phyloP scores from a whole-genome alignment of 1,140 invertebrate species.

The Zaprionus vittiger region DNA sequence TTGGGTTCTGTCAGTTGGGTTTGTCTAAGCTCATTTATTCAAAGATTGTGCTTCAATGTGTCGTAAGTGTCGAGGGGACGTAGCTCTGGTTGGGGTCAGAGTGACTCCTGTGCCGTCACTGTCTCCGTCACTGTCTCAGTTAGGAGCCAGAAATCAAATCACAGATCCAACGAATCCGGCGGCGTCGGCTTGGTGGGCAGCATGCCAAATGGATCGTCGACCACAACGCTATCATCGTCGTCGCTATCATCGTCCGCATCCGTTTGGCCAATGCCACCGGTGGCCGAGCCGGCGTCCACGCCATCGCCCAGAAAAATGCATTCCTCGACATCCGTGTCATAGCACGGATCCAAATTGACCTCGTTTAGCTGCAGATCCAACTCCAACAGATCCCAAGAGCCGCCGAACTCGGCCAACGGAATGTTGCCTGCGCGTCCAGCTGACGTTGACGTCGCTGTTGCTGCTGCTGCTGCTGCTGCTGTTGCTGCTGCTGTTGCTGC shows the following conservation, averaged over 20 bases:
- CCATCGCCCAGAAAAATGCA: conserved; percentile 85
- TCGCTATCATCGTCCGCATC: conserved; percentile 53
- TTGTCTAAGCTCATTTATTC: conserved; percentile 67
- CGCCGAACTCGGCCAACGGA: conserved; percentile 78
- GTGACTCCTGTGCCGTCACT: background rate
- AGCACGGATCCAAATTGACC: conserved; percentile 82
- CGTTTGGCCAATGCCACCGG: conserved; percentile 16
- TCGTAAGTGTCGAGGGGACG: background rate
- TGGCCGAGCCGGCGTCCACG: conserved; percentile 17
- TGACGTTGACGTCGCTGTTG: background rate
- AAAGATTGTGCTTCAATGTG: conserved; percentile 55
- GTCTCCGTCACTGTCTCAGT: conserved; percentile 27
- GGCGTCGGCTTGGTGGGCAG: conserved; percentile 81
- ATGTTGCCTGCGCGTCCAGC: conserved; percentile 36
- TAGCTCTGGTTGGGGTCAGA: conserved; percentile 4
- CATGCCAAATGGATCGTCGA: conserved; percentile 82
- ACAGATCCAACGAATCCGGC: conserved; percentile 84
- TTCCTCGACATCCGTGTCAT: conserved; percentile 86
- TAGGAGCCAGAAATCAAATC: conserved; percentile 83
- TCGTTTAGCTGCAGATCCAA: conserved; percentile 82
- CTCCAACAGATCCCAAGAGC: conserved; percentile 83
- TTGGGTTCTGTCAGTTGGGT: conserved; percentile 40
- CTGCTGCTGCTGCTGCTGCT: background rate
- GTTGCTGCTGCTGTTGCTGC: background rate
- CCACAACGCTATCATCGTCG: conserved; percentile 76